A percentile compares a stretch with the other conserved stretches of the same genome.
Evolutionary conservation across 2,113 vertebrate species (phyloP).

Genomic region (Heloderma charlesbogerti): DNA sequence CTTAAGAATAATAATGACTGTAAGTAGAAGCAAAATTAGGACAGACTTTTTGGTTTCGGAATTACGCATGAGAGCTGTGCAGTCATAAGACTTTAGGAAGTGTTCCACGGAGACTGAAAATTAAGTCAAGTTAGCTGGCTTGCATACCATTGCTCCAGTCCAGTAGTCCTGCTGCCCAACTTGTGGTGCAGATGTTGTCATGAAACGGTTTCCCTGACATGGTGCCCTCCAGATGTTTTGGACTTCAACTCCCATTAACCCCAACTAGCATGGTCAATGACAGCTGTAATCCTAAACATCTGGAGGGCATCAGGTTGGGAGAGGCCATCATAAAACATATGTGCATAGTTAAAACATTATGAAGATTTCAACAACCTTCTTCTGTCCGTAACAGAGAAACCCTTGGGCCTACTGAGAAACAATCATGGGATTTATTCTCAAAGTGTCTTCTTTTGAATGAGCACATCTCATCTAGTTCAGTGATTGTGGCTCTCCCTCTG

Average conservation of each 20-base stretch:
- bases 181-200: not conserved
- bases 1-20: conserved; percentile 15
- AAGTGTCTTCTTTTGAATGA: not conserved
- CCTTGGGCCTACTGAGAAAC: not conserved
- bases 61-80: not conserved
- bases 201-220: not conserved
- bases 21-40: conserved; percentile 10
- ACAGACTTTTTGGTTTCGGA: not conserved
- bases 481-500: too few relatives aligned
- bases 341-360: not conserved
- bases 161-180: not conserved
- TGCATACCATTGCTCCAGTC: not conserved
- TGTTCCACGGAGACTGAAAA: not conserved
- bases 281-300: not conserved
- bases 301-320: not conserved
- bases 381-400: not conserved
- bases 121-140: not conserved
- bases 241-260: not conserved
- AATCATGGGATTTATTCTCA: not conserved
- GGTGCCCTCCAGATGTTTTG: not conserved
- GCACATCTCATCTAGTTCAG: too few relatives aligned
- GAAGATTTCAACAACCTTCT: not conserved
- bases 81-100: not conserved
- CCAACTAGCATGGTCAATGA: not conserved
- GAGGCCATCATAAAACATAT: not conserved